A percentile compares a stretch with the other conserved stretches of the same genome.
These are phyloP conservation scores for Lonchura striata DNA, from an alignment of 2,113 vertebrate genomes.

Conservation along the genomic window DNA sequence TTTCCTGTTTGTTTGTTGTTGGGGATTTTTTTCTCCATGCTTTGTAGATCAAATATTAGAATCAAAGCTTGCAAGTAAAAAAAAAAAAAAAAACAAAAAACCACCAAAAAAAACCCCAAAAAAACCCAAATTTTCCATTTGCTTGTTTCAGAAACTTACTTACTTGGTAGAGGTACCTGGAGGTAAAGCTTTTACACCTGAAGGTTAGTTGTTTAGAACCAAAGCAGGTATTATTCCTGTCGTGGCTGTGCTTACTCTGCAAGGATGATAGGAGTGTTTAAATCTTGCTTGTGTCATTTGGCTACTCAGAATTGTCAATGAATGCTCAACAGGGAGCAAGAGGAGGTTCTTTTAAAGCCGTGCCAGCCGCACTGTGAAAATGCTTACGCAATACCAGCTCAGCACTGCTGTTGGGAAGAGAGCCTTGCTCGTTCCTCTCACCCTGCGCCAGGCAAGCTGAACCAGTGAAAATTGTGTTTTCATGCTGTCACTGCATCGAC, in stretches of 20 bases:
- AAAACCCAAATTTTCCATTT: background rate
- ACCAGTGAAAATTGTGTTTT: background rate
- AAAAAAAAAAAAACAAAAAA: too few species aligned
- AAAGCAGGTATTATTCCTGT: background rate
- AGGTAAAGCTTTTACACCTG: background rate
- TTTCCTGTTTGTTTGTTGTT: background rate
- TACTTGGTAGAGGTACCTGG: background rate
- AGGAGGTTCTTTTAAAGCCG: background rate
- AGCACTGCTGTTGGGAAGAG: constrained; percentile 4
- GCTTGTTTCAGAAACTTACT: background rate
- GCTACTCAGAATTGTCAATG: background rate
- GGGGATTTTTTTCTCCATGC: background rate
- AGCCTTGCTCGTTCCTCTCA: background rate
- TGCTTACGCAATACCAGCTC: background rate
- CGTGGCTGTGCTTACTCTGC: background rate
- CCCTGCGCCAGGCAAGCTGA: background rate
- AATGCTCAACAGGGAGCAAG: background rate
- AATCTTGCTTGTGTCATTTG: background rate
- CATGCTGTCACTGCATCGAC: background rate
- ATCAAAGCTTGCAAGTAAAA: background rate
- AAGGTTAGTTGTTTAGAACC: background rate
- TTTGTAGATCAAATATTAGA: background rate
- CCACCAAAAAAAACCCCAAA: too few species aligned
- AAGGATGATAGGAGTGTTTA: background rate
- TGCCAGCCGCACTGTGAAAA: background rate